phyloP scores from a whole-genome alignment of 1,140 invertebrate species.

The Druon quercuslanigerum region DNA sequence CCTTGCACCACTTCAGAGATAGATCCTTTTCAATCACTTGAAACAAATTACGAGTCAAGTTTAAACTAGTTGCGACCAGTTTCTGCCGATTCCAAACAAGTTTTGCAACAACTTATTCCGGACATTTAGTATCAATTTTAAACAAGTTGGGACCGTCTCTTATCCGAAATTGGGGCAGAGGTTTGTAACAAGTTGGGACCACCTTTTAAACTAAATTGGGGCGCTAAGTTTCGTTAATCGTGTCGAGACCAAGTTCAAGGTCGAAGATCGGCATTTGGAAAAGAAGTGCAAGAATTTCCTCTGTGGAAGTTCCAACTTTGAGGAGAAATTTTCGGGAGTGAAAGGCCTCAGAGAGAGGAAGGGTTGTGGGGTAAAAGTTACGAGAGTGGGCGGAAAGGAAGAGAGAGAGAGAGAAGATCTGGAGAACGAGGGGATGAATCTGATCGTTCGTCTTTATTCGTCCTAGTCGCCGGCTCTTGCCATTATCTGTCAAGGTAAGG shows the following conservation, averaged over 20 bases:
- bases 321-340: neutral
- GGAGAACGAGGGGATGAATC: conserved; percentile 21
- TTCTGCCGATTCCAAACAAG: neutral
- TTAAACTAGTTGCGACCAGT: neutral
- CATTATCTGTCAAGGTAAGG: conserved; percentile 53
- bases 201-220: neutral
- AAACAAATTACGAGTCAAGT: neutral
- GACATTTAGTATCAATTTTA: neutral
- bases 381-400: conserved; percentile 36
- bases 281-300: neutral
- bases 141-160: neutral
- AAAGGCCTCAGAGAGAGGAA: neutral
- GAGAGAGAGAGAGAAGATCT: conserved; percentile 10
- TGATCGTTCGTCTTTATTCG: conserved; percentile 41
- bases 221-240: no score
- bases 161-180: neutral
- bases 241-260: no score
- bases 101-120: neutral
- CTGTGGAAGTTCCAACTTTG: neutral
- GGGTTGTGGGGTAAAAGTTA: neutral
- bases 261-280: neutral
- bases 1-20: neutral
- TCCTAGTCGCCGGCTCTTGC: conserved; percentile 36
- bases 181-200: neutral
- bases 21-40: neutral